Evolutionary conservation across 2,888 invertebrate species (phyloP).

Genomic region (Spodoptera picta): DNA sequence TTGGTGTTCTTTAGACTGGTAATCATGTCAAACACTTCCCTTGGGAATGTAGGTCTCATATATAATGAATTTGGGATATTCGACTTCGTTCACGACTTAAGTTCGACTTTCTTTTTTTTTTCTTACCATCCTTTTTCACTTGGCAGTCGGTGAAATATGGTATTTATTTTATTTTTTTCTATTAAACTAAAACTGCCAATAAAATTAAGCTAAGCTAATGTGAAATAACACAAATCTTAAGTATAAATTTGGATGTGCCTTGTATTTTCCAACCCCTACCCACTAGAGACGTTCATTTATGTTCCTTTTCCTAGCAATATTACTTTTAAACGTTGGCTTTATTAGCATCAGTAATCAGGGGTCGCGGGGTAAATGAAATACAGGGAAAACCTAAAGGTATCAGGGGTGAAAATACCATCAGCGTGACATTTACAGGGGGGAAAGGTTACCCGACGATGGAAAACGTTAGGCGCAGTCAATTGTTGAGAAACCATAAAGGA

Average conservation of each 20-base stretch:
- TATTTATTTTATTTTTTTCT: too few relatives aligned
- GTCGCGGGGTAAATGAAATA: slow-evolving; percentile 45
- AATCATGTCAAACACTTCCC: too few relatives aligned
- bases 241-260: slow-evolving; percentile 12
- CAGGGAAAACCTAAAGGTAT: slow-evolving; percentile 52
- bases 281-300: slow-evolving; percentile 13
- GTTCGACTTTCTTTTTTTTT: too few relatives aligned
- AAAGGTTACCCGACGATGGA: slow-evolving; percentile 55
- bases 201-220: slow-evolving; percentile 3
- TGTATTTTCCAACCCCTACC: slow-evolving; percentile 10
- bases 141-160: too few relatives aligned
- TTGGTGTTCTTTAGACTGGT: too few relatives aligned
- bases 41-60: too few relatives aligned
- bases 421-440: slow-evolving; percentile 57
- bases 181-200: too few relatives aligned
- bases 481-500: slow-evolving; percentile 57
- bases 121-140: too few relatives aligned
- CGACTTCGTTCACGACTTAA: too few relatives aligned
- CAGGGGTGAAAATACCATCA: slow-evolving; percentile 62
- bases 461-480: slow-evolving; percentile 38
- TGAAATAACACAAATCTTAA: slow-evolving; percentile 14
- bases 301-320: slow-evolving; percentile 10
- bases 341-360: slow-evolving; percentile 45
- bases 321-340: slow-evolving; percentile 24
- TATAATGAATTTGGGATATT: too few relatives aligned